Base-by-base conservation (phyloP, 2,113 vertebrate genomes). In the Ammodytes dubius region DNA sequence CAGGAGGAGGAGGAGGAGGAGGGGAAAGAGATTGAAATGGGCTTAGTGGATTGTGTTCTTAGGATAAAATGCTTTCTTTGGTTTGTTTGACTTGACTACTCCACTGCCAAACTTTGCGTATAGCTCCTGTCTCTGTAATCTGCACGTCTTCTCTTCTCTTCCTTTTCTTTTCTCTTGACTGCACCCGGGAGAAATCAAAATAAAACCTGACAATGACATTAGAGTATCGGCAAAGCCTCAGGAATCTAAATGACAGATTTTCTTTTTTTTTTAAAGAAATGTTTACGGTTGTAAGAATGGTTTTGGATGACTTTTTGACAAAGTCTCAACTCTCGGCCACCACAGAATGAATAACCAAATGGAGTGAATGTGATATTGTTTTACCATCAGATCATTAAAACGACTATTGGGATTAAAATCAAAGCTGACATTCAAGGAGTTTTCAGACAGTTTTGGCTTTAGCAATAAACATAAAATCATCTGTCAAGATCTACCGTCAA, bases 11-110 rank as follows among this genome's bases (percentile, higher is more conserved):
- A 64, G 73, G 67, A 78, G 77, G 47, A 64, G 73, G 67, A 85
- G 70, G 74, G 2, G 10, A 69, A 17, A 40, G 45, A 73, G 66
- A 64, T n/a, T 42, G 46, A 87, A 72, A 77, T 13, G 8, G 60
- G 52, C 15, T 69, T 59, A 78, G 57, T 53, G 71, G 83, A 83
- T 88, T 86, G 57, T 74, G 57, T 87, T 27, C 84, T 77, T 70
- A 47, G 85, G 79, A 92, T 86, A 77, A 82, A 89, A 84, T 66
- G 69, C 70, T 80, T 90, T 86, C 47, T 75, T 90, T 73, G 60
- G 59, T 90, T 79, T 65, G 72, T 87, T 93, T 88, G 73, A 88
- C 79, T 78, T 87, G 83, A 89, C 77, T 82, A 89, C 76, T 88
- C 87, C 59, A 56, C 52, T 78, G 68, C 39, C 50, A 74, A 83